phyloP scores from a whole-genome alignment of 1,140 invertebrate genomes.

The Amyelois transitella region DNA sequence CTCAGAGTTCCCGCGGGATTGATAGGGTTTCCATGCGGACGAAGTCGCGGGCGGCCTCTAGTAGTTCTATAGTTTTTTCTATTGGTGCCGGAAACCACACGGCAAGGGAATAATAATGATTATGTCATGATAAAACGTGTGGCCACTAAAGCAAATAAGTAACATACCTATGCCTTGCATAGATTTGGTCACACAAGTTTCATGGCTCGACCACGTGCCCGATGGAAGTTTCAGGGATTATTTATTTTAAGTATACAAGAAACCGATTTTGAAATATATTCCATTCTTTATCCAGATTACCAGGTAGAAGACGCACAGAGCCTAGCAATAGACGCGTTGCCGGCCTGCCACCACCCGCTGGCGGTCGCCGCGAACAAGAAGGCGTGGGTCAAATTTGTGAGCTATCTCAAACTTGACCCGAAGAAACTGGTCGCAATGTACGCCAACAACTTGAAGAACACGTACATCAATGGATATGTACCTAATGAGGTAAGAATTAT shows the following conservation, averaged over 20 bases:
- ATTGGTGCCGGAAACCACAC: too few species aligned
- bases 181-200: too few species aligned
- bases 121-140: too few species aligned
- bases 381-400: slow-evolving; percentile 79
- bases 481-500: slow-evolving; percentile 65
- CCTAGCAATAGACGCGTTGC: slow-evolving; percentile 77
- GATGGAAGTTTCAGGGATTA: too few species aligned
- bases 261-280: neutral
- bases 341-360: slow-evolving; percentile 81
- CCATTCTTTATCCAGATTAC: slow-evolving; percentile 45
- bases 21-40: too few species aligned
- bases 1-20: too few species aligned
- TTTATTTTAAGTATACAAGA: neutral
- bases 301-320: slow-evolving; percentile 68
- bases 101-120: too few species aligned
- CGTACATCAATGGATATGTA: slow-evolving; percentile 77
- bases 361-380: slow-evolving; percentile 72
- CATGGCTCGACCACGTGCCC: too few species aligned
- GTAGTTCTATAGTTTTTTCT: too few species aligned
- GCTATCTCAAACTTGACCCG: slow-evolving; percentile 75
- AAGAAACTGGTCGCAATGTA: slow-evolving; percentile 75
- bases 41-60: too few species aligned
- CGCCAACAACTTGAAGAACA: slow-evolving; percentile 74
- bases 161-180: too few species aligned
- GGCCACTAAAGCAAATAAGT: too few species aligned